These are phyloP conservation scores for Perca schrenkii DNA, from an alignment of 2,113 vertebrate genomes.

Conservation along the genomic window DNA sequence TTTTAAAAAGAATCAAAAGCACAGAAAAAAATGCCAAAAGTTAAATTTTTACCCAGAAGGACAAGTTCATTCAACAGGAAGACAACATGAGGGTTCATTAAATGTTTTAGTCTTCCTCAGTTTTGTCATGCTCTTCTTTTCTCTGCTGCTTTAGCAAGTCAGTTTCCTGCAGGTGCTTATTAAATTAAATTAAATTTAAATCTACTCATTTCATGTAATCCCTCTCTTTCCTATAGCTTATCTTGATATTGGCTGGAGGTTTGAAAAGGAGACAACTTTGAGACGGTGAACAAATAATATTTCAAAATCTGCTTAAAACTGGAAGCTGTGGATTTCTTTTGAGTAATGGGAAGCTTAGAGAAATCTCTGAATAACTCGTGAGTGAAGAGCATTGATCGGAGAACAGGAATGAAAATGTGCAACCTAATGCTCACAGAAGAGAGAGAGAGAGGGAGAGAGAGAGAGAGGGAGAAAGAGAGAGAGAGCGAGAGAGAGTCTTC, in stretches of 20 bases:
- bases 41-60: too few relatives aligned
- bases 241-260: conserved; percentile 1
- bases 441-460: neutral
- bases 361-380: neutral
- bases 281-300: neutral
- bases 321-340: neutral
- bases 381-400: neutral
- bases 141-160: neutral
- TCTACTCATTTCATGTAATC: conserved; percentile 7
- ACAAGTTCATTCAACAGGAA: too few relatives aligned
- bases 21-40: too few relatives aligned
- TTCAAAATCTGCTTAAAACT: neutral
- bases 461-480: too few relatives aligned
- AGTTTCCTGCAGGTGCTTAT: conserved; percentile 3
- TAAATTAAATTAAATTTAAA: conserved; percentile 4
- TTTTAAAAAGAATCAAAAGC: too few relatives aligned
- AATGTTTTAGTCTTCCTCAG: conserved; percentile 6
- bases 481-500: too few relatives aligned
- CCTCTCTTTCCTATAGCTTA: neutral
- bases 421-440: neutral
- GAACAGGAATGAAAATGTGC: neutral
- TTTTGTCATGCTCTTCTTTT: neutral
- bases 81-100: too few relatives aligned
- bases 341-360: neutral
- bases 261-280: neutral